Conservation (phyloP, 1,140 invertebrate species). For the Caenorhabditis latens region DNA sequence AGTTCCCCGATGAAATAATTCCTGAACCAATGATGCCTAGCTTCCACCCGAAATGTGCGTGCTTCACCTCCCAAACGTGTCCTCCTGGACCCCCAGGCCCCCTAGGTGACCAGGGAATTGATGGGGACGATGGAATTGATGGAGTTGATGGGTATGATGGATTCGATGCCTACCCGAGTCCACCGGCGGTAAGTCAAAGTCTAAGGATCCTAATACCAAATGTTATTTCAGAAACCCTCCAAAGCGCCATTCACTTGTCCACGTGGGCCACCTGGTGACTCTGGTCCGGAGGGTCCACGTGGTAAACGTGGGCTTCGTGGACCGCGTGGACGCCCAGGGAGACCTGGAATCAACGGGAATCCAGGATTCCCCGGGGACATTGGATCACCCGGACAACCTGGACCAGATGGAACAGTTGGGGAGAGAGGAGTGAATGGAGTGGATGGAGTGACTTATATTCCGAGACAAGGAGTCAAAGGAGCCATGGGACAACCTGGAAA, state of each 20-base stretch:
- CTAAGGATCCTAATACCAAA: slow-evolving; percentile 60
- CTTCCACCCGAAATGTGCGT: slow-evolving; percentile 64
- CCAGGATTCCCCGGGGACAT: slow-evolving; percentile 57
- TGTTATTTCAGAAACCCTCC: neutral
- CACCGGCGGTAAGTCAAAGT: slow-evolving; percentile 58
- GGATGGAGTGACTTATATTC: slow-evolving; percentile 34
- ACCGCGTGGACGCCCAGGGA: slow-evolving; percentile 11
- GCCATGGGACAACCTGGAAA: slow-evolving; percentile 47
- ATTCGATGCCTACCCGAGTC: slow-evolving; percentile 66
- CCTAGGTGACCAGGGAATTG: slow-evolving; percentile 65
- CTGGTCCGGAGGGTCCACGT: slow-evolving; percentile 59
- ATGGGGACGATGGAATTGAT: slow-evolving; percentile 66
- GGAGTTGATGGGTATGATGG: slow-evolving; percentile 69
- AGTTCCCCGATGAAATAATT: slow-evolving; percentile 7
- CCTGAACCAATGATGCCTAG: slow-evolving; percentile 30
- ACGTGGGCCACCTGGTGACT: slow-evolving; percentile 67
- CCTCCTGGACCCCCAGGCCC: slow-evolving; percentile 69
- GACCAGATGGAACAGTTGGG: slow-evolving; percentile 38
- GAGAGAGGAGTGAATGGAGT: slow-evolving; percentile 40
- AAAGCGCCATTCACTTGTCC: slow-evolving; percentile 67
- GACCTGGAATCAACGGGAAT: slow-evolving; percentile 47
- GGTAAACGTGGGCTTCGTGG: slow-evolving; percentile 42
- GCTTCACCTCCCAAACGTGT: slow-evolving; percentile 67
- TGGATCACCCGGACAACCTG: slow-evolving; percentile 44
- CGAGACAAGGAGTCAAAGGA: slow-evolving; percentile 43